Conservation (phyloP, 1,140 invertebrate species). For the Stratiolaelaps scimitus region DNA sequence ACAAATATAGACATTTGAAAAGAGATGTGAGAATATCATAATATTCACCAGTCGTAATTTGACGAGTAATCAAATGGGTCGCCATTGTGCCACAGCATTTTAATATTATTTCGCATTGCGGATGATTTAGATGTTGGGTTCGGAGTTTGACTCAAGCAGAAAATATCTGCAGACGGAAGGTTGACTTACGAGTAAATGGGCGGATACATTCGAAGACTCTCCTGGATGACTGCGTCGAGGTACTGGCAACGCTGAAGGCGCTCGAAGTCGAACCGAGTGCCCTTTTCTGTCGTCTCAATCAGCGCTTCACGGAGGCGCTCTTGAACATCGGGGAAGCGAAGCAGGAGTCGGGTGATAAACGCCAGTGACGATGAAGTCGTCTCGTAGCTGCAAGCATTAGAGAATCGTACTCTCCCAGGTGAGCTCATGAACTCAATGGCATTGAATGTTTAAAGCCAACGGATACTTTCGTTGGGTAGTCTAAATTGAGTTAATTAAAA, state of each 20-base stretch:
- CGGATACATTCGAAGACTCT: conserved; percentile 14
- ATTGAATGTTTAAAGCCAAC: background rate
- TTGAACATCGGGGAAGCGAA: conserved; percentile 15
- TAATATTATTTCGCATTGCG: too few relatives aligned
- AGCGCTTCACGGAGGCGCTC: background rate
- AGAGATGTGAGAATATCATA: too few relatives aligned
- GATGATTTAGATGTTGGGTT: too few relatives aligned
- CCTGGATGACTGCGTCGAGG: conserved; percentile 9
- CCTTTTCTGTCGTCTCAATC: background rate
- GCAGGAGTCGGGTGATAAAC: conserved; percentile 2
- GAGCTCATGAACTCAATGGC: background rate
- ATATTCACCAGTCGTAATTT: too few relatives aligned
- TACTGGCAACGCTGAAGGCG: conserved; percentile 21
- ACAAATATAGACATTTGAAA: too few relatives aligned
- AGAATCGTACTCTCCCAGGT: background rate
- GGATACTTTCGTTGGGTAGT: background rate
- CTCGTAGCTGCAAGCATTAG: conserved; percentile 4
- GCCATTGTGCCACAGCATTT: too few relatives aligned
- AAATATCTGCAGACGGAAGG: too few relatives aligned
- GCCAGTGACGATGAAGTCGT: conserved; percentile 12
- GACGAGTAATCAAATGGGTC: too few relatives aligned
- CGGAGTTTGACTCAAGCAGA: too few relatives aligned
- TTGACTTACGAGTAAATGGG: background rate
- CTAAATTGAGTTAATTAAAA: background rate
- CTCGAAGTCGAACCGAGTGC: conserved; percentile 6